These are phyloP conservation scores for Rhagonycha fulva DNA, from an alignment of 2,888 invertebrate genomes.

Conservation along the genomic window DNA sequence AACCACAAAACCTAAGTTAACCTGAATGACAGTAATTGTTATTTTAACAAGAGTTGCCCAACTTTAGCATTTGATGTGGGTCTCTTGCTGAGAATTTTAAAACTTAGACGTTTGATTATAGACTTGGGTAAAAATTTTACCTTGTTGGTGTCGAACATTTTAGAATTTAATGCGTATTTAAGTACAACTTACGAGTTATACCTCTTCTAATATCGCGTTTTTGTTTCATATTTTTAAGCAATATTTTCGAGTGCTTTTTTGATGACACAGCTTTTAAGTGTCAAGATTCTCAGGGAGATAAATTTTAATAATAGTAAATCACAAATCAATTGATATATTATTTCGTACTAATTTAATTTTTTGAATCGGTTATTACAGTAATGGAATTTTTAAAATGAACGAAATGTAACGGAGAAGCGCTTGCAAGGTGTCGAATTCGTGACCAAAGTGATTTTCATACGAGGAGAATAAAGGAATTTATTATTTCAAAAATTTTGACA, in stretches of 20 bases:
- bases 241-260: slow-evolving; percentile 22
- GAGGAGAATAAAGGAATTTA: slow-evolving; percentile 14
- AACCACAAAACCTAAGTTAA: slow-evolving; percentile 44
- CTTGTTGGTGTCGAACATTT: slow-evolving; percentile 37
- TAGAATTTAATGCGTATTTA: slow-evolving; percentile 46
- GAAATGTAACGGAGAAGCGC: slow-evolving; percentile 10
- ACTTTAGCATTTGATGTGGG: background rate
- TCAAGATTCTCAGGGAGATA: slow-evolving; percentile 3
- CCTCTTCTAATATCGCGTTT: slow-evolving; percentile 30
- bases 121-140: slow-evolving; percentile 29
- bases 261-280: slow-evolving; percentile 8
- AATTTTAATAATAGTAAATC: slow-evolving; percentile 6
- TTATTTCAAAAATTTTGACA: slow-evolving; percentile 12
- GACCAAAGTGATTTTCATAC: slow-evolving; percentile 27
- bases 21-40: slow-evolving; percentile 50
- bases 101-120: slow-evolving; percentile 24
- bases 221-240: slow-evolving; percentile 36
- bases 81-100: background rate
- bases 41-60: slow-evolving; percentile 40
- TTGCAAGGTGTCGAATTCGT: slow-evolving; percentile 32
- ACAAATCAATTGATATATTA: background rate
- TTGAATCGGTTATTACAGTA: slow-evolving; percentile 25
- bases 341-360: slow-evolving; percentile 4
- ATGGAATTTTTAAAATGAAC: slow-evolving; percentile 21
- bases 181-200: slow-evolving; percentile 40